These are phyloP conservation scores for Choreutis nemorana DNA, from an alignment of 2,888 invertebrate species.

Conservation along the genomic window DNA sequence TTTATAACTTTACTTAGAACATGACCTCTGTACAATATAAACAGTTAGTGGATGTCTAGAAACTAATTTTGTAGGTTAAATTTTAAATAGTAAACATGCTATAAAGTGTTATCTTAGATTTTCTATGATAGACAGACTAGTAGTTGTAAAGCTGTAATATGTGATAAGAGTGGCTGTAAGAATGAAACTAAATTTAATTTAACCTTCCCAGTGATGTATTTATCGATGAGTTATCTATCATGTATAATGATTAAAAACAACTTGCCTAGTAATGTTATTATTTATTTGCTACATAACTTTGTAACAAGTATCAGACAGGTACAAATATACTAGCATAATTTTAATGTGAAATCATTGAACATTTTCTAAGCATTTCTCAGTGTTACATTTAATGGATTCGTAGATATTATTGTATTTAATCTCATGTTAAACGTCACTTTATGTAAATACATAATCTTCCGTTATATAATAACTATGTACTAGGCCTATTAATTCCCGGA, in stretches of 20 bases:
- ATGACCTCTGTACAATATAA: slow-evolving; percentile 37
- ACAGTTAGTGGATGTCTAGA: slow-evolving; percentile 26
- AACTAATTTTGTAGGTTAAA: slow-evolving; percentile 47
- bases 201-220: slow-evolving; percentile 37
- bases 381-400: slow-evolving; percentile 27
- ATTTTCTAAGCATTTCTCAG: slow-evolving; percentile 42
- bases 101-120: slow-evolving; percentile 57
- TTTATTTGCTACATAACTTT: slow-evolving; percentile 32
- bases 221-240: slow-evolving; percentile 25
- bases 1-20: slow-evolving; percentile 17
- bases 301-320: slow-evolving; percentile 53
- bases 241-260: slow-evolving; percentile 4
- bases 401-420: slow-evolving; percentile 22
- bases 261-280: slow-evolving; percentile 8
- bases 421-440: slow-evolving; percentile 25
- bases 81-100: slow-evolving; percentile 53
- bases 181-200: slow-evolving; percentile 38
- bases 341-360: too few relatives aligned
- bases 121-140: slow-evolving; percentile 59
- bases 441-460: slow-evolving; percentile 26
- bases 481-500: too few relatives aligned
- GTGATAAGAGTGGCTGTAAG: slow-evolving; percentile 66
- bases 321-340: slow-evolving; percentile 28
- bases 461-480: slow-evolving; percentile 21
- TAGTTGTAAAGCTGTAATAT: slow-evolving; percentile 50